These are phyloP conservation scores for Melanotaenia maccullochi DNA, from an alignment of 2,797 vertebrate species.

Conservation along the genomic window DNA sequence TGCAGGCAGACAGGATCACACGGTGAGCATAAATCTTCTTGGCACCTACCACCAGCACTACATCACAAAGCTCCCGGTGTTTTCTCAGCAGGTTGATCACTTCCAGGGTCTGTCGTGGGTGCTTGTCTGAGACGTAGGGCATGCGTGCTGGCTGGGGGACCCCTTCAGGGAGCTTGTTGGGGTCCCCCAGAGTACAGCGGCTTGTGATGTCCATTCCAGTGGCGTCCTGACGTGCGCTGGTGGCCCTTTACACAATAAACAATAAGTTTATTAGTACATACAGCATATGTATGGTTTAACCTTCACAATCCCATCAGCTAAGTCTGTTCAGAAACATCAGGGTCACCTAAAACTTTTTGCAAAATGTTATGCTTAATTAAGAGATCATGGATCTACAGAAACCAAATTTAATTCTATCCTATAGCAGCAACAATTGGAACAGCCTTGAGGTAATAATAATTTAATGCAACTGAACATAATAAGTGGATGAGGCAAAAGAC, in stretches of 20 bases:
- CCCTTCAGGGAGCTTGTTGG: slow-evolving; percentile 98
- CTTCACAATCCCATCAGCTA: neutral
- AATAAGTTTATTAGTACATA: neutral
- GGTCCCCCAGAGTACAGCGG: slow-evolving; percentile 98
- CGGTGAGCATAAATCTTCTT: slow-evolving; percentile 99
- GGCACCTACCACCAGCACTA: slow-evolving; percentile 95
- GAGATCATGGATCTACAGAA: neutral
- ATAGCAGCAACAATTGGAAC: neutral
- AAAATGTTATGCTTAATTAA: neutral
- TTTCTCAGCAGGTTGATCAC: slow-evolving; percentile 98
- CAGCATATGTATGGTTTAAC: neutral
- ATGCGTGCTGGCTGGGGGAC: slow-evolving; percentile 99
- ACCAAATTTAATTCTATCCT: neutral
- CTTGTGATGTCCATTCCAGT: slow-evolving; percentile 99
- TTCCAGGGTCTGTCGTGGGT: slow-evolving; percentile 96
- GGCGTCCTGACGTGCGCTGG: slow-evolving; percentile 94
- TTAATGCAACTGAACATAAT: neutral
- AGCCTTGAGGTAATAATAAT: neutral
- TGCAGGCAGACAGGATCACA: slow-evolving; percentile 97
- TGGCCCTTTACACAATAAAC: slow-evolving; percentile 83
- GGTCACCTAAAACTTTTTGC: neutral
- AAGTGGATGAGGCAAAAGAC: neutral
- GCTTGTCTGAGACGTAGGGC: slow-evolving; percentile 99
- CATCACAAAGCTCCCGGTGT: slow-evolving; percentile 96
- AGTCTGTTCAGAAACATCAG: neutral